Evolutionary conservation across 2,888 invertebrate species (phyloP), one percentile per base, ranked within the genome.

Genomic region (Parnassius smintheus): DNA sequence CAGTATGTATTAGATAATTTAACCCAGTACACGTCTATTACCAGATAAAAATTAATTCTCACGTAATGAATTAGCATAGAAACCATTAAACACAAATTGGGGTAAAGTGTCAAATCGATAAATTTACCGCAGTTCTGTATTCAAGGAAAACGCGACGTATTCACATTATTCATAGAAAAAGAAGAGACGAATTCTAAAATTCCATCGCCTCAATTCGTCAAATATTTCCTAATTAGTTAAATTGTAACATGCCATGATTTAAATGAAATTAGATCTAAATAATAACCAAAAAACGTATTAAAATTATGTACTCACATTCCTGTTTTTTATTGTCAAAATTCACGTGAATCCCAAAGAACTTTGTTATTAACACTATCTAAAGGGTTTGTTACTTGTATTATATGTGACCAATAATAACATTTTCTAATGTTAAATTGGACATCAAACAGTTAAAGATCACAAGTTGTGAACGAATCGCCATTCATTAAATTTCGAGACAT

Each of bases 111-210:
- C 82, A 77, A 92, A 92, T 92, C 92, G 86, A 92, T 92, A 92
- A 91, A 91, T 88, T 87, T 91, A 91, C 92, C 92, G 92, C 92
- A 92, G 91, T 91, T 91, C 83, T 85, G 83, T 84, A 84, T 83
- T 84, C 78, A 81, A 80, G 80, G 81, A 80, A 85, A 79, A 73
- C 68, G 70, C 68, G 59, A 66, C 55, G 64, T 48, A 59, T 63
- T 50, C 62, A 48, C 41, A 53, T 42, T 66, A 55, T 12, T 59
- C 55, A 41, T 51, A 58, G 53, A 46, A 57, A 54, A 18, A 35
- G 12, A 52, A 35, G 25, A 62, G 22, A 59, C 48, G 12, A 22
- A 46, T 45, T 57, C 49, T 10, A n/a, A 49, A 49, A 11, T 11
- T 44, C 11, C 44, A 44, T 11, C 44, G 9, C 2, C 9, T 44